Evolutionary conservation across 2,888 invertebrate species (phyloP).

Genomic region (Megamerina dolium): DNA sequence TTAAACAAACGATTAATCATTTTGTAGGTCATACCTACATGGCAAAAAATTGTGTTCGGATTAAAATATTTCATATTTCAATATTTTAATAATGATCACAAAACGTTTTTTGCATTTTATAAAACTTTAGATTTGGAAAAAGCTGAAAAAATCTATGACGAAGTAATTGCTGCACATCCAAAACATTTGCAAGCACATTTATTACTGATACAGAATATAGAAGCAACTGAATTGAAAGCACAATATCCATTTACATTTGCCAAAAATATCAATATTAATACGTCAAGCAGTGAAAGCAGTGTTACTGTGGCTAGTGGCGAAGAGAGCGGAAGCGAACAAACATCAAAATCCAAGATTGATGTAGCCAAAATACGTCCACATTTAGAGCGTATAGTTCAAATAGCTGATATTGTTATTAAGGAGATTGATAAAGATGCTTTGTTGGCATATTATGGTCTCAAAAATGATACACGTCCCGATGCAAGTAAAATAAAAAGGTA

Average conservation of each 20-base stretch:
- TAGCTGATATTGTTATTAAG: slow-evolving; percentile 62
- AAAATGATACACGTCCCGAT: slow-evolving; percentile 75
- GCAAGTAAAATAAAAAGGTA: slow-evolving; percentile 78
- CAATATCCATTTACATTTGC: slow-evolving; percentile 50
- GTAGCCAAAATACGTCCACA: slow-evolving; percentile 47
- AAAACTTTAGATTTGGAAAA: slow-evolving; percentile 54
- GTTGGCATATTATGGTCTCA: slow-evolving; percentile 76
- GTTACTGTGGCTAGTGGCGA: slow-evolving; percentile 21
- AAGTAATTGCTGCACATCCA: slow-evolving; percentile 64
- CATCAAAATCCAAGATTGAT: slow-evolving; percentile 29
- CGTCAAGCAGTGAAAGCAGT: slow-evolving; percentile 19
- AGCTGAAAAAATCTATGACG: slow-evolving; percentile 67
- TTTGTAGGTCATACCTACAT: too few relatives aligned
- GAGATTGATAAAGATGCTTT: slow-evolving; percentile 73
- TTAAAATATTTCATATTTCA: too few relatives aligned
- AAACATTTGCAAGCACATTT: slow-evolving; percentile 72
- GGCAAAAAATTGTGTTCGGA: too few relatives aligned
- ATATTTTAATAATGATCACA: too few relatives aligned
- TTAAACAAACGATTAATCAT: too few relatives aligned
- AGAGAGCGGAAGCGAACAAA: not conserved
- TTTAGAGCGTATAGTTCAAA: slow-evolving; percentile 55
- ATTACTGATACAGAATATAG: slow-evolving; percentile 72
- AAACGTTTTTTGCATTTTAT: too few relatives aligned
- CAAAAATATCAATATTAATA: slow-evolving; percentile 47
- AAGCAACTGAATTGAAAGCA: slow-evolving; percentile 50